Base-by-base conservation (phyloP, 2,797 vertebrate species). In the Champsocephalus esox region DNA sequence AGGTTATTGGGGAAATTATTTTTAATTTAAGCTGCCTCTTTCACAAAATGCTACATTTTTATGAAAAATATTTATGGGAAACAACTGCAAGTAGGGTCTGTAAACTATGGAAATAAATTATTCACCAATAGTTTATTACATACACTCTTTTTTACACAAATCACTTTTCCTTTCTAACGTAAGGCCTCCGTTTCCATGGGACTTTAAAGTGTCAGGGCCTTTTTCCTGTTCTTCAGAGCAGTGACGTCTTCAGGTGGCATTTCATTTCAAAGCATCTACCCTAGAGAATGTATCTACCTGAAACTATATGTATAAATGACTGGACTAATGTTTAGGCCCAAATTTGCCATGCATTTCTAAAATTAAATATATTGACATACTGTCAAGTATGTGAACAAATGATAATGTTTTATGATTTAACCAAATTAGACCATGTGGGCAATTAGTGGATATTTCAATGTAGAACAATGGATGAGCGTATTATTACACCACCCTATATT, bases 11-110 rank as follows among this genome's bases (percentile, higher is more conserved):
- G 9, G 9, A 34, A 56, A 71, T 61, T 44, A 19, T 38, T 54
- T 38, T 16, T 24, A 12, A 43, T 4, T 61, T 9, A 61, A 76
- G 62, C 66, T 62, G 54, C 43, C 28, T n/a, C 57, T 70, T 28
- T 9, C 19, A 41, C 38, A 4, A 5, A 24, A 51, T 34, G 13
- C 34, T 17, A 11, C 9, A 49, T 43, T 51, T 32, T 16, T 24
- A 10, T 14, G 24, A 67, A 34, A 41, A 46, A 21, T 44, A 44
- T 77, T 57, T 12, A 48, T 38, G 38, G 12, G 19, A 24, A 52
- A 44, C 19, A 16, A 38, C 21, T n/a, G 32, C 5, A 19, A 9
- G 16, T 6, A 57, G 32, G 50, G 2, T 58, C 24, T 32, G 34
- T 45, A 54, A 19, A 52, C 2, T 14, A 0, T 13, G 4, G 63